Evolutionary conservation across 2,888 invertebrate species (phyloP).

Genomic region (Sisyra terminalis): DNA sequence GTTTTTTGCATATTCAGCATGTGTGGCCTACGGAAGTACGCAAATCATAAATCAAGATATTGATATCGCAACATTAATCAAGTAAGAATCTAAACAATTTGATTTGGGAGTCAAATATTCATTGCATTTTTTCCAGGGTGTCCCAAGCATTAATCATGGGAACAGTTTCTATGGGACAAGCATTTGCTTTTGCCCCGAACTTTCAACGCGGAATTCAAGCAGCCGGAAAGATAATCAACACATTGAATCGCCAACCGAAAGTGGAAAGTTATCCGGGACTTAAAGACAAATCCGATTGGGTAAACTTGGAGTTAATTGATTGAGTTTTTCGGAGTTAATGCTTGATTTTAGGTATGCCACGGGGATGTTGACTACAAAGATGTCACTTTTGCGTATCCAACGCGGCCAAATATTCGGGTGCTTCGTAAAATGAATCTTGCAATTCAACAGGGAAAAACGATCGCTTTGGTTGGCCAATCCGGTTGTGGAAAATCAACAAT

Average conservation of each 20-base stretch:
- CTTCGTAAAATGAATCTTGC: constrained; percentile 46
- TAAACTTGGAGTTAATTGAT: background rate
- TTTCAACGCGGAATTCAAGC: constrained; percentile 63
- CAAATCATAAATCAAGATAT: constrained; percentile 41
- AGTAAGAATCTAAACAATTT: constrained; percentile 32
- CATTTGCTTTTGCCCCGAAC: constrained; percentile 60
- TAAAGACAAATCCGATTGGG: constrained; percentile 10
- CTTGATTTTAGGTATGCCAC: constrained; percentile 27
- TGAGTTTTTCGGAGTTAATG: background rate
- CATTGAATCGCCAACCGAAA: constrained; percentile 42
- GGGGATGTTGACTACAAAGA: constrained; percentile 55
- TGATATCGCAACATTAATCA: constrained; percentile 43
- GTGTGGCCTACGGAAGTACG: constrained; percentile 55
- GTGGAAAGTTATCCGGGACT: constrained; percentile 26
- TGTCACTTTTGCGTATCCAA: constrained; percentile 62
- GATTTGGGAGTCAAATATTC: background rate
- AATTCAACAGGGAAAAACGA: constrained; percentile 47
- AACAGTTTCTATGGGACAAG: constrained; percentile 47
- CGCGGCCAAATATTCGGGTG: constrained; percentile 50
- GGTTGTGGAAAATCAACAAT: constrained; percentile 86
- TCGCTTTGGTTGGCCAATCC: constrained; percentile 63
- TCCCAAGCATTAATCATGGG: constrained; percentile 56
- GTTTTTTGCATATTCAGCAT: constrained; percentile 53
- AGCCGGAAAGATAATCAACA: constrained; percentile 46
- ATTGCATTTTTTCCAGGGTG: constrained; percentile 38